Evolutionary conservation across 2,797 vertebrate species (phyloP), one percentile per base, ranked within the genome.

Genomic region (Catharus ustulatus): DNA sequence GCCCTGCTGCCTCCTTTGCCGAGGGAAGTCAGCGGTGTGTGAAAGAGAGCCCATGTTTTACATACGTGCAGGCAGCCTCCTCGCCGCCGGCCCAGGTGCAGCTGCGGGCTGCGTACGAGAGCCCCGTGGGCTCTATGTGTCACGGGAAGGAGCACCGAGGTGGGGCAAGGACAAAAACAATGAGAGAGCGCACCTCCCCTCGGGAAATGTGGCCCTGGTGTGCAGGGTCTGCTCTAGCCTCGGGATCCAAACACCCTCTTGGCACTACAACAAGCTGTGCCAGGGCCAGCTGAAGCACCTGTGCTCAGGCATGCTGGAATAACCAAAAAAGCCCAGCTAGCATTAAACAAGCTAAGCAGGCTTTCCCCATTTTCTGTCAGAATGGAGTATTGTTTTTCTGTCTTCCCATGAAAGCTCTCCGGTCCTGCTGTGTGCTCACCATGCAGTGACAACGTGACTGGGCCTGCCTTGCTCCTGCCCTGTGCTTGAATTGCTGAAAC

Each of bases 151-250:
- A 89, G 83, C 80, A 43, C 52, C 1, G 45, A 90, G 80, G 9
- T 86, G 85, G 68, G 80, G 67, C 49, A 74, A 89, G 77, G 77
- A 71, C 46, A 46, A 74, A 92, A 96, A 90, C 85, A 94, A 54
- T 30, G 38, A 71, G 43, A 87, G 55, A 82, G 82, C 91, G 9
- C 42, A 20, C n/a, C 57, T 84, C 45, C 63, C 52, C 67, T 52
- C 73, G 80, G 73, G 83, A 91, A 91, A 46, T 72, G 5, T 26
- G 27, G 46, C 24, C 48, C 34, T 4, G 4, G 11, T 10, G n/a
- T 9, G 3, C 34, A 23, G 46, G 6, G 32, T 27, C 55, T 54
- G 51, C 62, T 61, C 52, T 15, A 8, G 36, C 42, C 46, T 71
- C 32, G 1, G 11, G 13, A 42, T 81, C 38, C 1, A 10, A 29